Percentiles rank a stretch among this genome's conserved stretches.
These are phyloP conservation scores for Ceuthmochares aereus DNA, from an alignment of 2,113 vertebrate species.

Conservation along the genomic window DNA sequence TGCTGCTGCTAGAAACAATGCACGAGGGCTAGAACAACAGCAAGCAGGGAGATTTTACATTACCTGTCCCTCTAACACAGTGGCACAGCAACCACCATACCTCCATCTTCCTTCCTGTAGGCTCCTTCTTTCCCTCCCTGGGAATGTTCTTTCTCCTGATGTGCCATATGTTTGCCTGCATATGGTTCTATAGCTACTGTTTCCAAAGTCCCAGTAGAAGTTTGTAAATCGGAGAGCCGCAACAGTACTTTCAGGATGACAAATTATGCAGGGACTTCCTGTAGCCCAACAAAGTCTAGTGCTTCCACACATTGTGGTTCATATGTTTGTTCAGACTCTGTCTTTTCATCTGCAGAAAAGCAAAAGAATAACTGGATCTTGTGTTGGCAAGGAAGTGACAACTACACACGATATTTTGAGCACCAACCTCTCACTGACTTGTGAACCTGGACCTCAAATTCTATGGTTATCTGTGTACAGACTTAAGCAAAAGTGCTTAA, in stretches of 20 bases:
- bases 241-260: neutral
- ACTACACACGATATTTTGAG: neutral
- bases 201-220: neutral
- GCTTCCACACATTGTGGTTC: neutral
- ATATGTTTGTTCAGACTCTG: neutral
- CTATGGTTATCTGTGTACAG: neutral
- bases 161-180: neutral
- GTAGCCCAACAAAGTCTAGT: neutral
- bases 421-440: neutral
- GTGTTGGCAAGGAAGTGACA: slow-evolving; percentile 3
- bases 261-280: slow-evolving; percentile 2
- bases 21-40: neutral
- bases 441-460: neutral
- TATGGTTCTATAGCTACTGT: neutral
- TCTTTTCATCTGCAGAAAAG: neutral
- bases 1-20: neutral
- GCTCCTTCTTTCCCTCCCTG: neutral
- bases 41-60: neutral
- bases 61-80: neutral
- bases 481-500: neutral
- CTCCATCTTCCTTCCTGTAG: neutral
- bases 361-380: neutral
- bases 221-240: neutral
- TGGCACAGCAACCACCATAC: neutral
- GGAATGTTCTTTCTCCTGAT: neutral